Evolutionary conservation across 2,888 invertebrate species (phyloP).

Genomic region (Acleris literana): DNA sequence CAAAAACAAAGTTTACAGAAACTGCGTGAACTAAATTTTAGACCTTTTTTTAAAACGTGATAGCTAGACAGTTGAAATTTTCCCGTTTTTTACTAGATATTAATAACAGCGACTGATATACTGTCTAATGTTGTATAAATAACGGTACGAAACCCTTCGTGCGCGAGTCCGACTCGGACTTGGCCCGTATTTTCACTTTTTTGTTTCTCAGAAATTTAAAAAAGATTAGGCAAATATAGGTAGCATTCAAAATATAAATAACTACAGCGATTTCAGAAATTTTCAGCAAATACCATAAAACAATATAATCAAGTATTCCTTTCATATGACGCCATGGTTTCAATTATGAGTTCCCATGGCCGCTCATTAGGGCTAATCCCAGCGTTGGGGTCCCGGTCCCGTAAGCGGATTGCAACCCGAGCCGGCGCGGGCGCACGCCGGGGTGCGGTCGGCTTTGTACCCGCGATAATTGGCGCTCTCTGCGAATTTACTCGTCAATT

Average conservation of each 20-base stretch:
- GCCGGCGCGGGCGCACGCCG: constrained; percentile 24
- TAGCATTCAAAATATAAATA: too few relatives aligned
- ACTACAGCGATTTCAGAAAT: not conserved
- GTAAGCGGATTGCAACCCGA: constrained; percentile 31
- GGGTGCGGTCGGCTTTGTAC: constrained; percentile 17
- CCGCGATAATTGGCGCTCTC: constrained; percentile 13
- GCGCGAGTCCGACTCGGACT: too few relatives aligned
- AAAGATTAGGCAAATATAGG: too few relatives aligned
- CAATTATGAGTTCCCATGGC: constrained; percentile 45
- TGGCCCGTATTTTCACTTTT: not conserved
- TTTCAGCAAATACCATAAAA: not conserved
- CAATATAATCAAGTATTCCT: constrained; percentile 20
- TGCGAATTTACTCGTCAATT: constrained; percentile 11
- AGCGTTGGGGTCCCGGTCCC: constrained; percentile 10
- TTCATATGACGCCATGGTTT: constrained; percentile 39
- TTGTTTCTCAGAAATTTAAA: too few relatives aligned
- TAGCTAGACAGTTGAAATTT: too few relatives aligned
- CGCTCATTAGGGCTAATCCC: constrained; percentile 70
- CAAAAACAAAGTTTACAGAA: too few relatives aligned
- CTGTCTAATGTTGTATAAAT: too few relatives aligned
- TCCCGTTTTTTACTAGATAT: too few relatives aligned
- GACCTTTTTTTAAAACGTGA: too few relatives aligned
- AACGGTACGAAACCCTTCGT: too few relatives aligned
- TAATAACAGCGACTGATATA: too few relatives aligned
- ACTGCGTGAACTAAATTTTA: too few relatives aligned